Evolutionary conservation across 2,888 invertebrate species (phyloP), one percentile per base, ranked within the genome.

Genomic region (Drosophila tanythrix): DNA sequence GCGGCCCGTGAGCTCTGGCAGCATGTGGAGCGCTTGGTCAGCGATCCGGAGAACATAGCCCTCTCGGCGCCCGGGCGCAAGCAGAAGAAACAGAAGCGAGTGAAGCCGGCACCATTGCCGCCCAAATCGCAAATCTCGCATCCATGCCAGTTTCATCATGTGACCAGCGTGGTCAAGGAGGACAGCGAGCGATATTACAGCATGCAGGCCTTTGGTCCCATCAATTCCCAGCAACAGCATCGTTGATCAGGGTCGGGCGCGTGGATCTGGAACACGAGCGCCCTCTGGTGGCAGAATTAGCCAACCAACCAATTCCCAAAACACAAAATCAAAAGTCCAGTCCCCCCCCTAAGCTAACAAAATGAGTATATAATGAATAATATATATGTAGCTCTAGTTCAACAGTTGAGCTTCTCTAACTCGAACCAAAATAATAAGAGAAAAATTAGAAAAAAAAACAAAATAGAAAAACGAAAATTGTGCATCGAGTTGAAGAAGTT

Each of bases 101-200:
- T 92, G 7, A 95, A 95, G 92, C 94, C 94, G 53, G 93, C 94
- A 6, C 94, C 95, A 51, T 93, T 96, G 71, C 97, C 97, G 27
- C 95, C 95, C 57, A 97, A 97, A 92, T 95, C 95, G 70, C 96
- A 97, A 92, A 97, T 97, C 81, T 97, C 97, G 55, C 95, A 96
- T 91, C 97, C 97, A 1, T 97, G 97, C 91, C 96, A 96, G 91
- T 97, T 97, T 92, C 96, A 96, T 84, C 97, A 97, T 92, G 95
- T 97, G 76, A 97, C 96, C 59, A 96, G 95, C 84, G 95, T 97
- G 52, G 96, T 96, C 73, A 94, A 95, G 46, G 95, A 95, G 65
- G 96, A 96, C 88, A 94, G 94, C 73, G 94, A 94, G 62, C 94
- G 95, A 73, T 96, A 95, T 83, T 95, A 95, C 90, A 96, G 96